A percentile compares a stretch with the other conserved stretches of the same genome.
Conservation (phyloP, 2,888 invertebrate species). For the Byasa hedistus region DNA sequence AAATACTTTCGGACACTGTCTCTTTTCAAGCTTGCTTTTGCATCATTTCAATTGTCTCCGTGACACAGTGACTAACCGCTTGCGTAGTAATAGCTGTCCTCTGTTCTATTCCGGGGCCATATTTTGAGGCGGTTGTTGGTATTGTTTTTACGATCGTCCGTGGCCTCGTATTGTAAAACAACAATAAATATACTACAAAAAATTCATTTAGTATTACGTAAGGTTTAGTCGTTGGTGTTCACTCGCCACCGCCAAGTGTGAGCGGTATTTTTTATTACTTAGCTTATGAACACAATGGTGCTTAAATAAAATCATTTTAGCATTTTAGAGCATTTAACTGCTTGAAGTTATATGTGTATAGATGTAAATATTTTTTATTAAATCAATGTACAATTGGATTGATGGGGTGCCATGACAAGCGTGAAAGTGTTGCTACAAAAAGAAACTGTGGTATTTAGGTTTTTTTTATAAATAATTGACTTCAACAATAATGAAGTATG, state of each 20-base stretch:
- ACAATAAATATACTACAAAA: too few relatives aligned
- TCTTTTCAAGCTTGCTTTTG: too few relatives aligned
- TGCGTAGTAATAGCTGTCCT: too few relatives aligned
- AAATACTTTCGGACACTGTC: neutral
- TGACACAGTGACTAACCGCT: too few relatives aligned
- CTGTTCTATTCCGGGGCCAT: too few relatives aligned
- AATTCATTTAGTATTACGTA: too few relatives aligned
- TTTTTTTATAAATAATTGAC: slow-evolving; percentile 18
- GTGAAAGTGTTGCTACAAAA: slow-evolving; percentile 33
- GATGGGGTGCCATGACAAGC: slow-evolving; percentile 60
- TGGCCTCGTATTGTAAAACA: too few relatives aligned
- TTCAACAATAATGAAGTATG: slow-evolving; percentile 23
- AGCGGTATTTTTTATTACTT: slow-evolving; percentile 10
- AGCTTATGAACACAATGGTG: slow-evolving; percentile 52
- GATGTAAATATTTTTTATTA: slow-evolving; percentile 52
- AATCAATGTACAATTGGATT: slow-evolving; percentile 36
- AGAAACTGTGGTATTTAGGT: slow-evolving; percentile 31
- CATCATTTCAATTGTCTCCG: too few relatives aligned
- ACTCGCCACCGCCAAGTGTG: neutral
- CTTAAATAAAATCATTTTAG: slow-evolving; percentile 55
- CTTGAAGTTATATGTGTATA: slow-evolving; percentile 46
- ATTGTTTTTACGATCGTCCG: too few relatives aligned
- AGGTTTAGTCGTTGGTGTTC: slow-evolving; percentile 1
- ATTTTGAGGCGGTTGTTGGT: too few relatives aligned
- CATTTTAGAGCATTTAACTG: slow-evolving; percentile 77